Base-by-base conservation (phyloP, 2,113 vertebrate species). In the Alethe diademata region DNA sequence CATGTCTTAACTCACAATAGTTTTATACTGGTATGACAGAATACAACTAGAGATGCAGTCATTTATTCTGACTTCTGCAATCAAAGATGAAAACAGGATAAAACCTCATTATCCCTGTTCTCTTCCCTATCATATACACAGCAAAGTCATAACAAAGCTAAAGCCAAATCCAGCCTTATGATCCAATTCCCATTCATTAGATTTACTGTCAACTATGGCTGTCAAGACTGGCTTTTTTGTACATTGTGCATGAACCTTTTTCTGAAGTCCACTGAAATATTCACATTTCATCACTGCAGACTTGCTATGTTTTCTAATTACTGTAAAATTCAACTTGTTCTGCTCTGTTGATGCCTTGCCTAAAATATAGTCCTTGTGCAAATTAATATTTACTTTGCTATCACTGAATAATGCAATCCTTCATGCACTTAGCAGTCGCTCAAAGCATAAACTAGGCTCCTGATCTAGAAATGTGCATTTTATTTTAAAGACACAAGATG, bases 281-380 rank as follows among this genome's bases (percentile, higher is more conserved):
- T 95, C 78, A 93, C 43, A 75, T 73, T 97, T 92, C 65, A 94
- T 70, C 71, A 58, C 19, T 24, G 81, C 36, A 38, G 51, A 79
- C 54, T 61, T 81, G 31, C 51, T 89, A 56, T 78, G 54, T 33
- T 96, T 96, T 60, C 71, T 96, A 97, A 97, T 97, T 97, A 78
- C 62, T 35, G 60, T 64, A 72, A 92, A 54, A 86, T 90, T 86
- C 65, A 36, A 45, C 85, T 89, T 60, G 36, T 72, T 97, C 82
- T 97, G 61, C 64, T 91, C 84, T 69, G 50, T 47, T 92, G 94
- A 78, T 95, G 45, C 28, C 72, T 82, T 20, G 24, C 91, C 79
- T 83, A 88, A 97, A 97, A 82, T 81, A 93, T 12, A 81, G 35
- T 53, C 13, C 3, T 78, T 60, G 65, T 28, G 53, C 54, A 92